A percentile compares a stretch with the other conserved stretches of the same genome.
phyloP scores from a whole-genome alignment of 2,113 vertebrate species.

The Mirza zaza region DNA sequence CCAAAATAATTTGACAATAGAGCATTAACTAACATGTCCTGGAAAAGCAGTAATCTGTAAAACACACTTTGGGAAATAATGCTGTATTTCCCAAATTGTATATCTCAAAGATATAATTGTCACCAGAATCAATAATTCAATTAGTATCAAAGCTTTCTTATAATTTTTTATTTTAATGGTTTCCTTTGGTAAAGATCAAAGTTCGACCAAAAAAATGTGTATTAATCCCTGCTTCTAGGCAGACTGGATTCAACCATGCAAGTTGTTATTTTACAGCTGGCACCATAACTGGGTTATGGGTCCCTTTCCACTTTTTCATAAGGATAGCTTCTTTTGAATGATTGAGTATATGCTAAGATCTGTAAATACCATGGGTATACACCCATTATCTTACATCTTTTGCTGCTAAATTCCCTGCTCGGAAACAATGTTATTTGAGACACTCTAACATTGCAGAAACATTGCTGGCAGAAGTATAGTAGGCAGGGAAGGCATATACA shows the following conservation, averaged over 20 bases:
- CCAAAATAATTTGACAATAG: background rate
- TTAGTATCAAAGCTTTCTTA: background rate
- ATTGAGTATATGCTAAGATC: background rate
- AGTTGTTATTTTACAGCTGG: background rate
- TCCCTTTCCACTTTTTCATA: background rate
- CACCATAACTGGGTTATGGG: too few species aligned
- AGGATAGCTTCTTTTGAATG: background rate
- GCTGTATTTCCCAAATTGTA: background rate
- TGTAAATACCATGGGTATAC: background rate
- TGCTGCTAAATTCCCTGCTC: background rate
- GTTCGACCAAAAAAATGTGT: background rate
- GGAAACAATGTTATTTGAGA: background rate
- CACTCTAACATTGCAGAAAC: background rate
- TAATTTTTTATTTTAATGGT: background rate
- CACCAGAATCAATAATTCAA: background rate
- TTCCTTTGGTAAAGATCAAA: background rate
- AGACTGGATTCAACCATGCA: background rate
- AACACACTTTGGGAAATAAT: background rate
- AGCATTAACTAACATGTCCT: background rate
- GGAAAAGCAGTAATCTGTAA: background rate
- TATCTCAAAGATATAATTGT: background rate
- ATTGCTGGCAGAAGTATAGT: background rate
- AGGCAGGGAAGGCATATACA: background rate
- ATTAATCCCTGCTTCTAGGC: background rate
- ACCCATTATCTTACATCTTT: background rate